Evolutionary conservation across 2,888 invertebrate species (phyloP).

Genomic region (Drosophila falleni): DNA sequence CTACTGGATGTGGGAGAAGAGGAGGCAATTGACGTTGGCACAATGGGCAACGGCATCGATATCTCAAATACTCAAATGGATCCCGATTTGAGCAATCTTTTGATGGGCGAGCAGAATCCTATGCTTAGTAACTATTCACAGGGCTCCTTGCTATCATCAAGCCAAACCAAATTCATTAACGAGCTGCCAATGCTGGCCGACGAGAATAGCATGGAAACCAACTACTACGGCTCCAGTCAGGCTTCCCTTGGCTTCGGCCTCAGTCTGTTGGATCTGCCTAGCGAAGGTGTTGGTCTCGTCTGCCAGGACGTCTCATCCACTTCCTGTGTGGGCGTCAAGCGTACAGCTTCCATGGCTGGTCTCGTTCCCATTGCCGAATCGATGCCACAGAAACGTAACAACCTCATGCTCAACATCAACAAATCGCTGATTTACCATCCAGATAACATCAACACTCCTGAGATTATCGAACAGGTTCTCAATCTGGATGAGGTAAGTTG

Average conservation of each 20-base stretch:
- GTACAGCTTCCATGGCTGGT: constrained; percentile 48
- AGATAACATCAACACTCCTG: constrained; percentile 58
- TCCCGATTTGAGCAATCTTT: constrained; percentile 23
- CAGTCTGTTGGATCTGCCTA: constrained; percentile 33
- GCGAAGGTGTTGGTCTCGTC: constrained; percentile 22
- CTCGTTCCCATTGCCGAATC: constrained; percentile 26
- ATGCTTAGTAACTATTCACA: constrained; percentile 52
- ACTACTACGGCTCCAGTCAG: constrained; percentile 47
- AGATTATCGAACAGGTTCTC: constrained; percentile 57
- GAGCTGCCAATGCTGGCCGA: constrained; percentile 57
- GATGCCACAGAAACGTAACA: constrained; percentile 67
- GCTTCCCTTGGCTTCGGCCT: constrained; percentile 56
- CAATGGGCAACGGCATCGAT: constrained; percentile 42
- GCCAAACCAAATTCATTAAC: constrained; percentile 42
- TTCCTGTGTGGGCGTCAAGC: constrained; percentile 48
- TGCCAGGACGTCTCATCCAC: constrained; percentile 20
- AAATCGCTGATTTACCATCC: constrained; percentile 19
- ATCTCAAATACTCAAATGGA: constrained; percentile 22
- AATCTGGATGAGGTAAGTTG: constrained; percentile 45
- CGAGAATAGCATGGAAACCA: constrained; percentile 46
- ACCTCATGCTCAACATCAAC: constrained; percentile 55
- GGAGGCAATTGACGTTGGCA: constrained; percentile 47
- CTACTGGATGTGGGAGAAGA: constrained; percentile 38
- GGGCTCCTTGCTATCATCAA: constrained; percentile 25
- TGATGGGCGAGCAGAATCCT: constrained; percentile 38